Conservation (phyloP, 2,888 invertebrate genomes). For the Myathropa florea region DNA sequence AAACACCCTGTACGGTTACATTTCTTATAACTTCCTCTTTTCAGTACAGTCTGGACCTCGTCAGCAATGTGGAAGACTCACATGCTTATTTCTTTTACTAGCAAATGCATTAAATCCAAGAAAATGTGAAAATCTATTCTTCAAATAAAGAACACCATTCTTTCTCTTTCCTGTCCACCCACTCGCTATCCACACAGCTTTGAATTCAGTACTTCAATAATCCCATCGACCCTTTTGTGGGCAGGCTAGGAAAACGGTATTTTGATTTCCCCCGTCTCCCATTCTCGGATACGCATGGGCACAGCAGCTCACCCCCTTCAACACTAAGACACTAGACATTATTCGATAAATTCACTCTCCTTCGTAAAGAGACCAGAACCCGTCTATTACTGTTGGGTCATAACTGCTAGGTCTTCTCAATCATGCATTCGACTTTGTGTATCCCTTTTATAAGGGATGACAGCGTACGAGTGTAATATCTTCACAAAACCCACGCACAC, state of each 20-base stretch:
- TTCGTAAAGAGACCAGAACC: background rate
- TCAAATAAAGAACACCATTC: no score
- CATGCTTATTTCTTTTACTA: no score
- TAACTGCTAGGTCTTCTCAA: background rate
- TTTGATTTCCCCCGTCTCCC: background rate
- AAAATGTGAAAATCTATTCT: no score
- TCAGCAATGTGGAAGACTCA: no score
- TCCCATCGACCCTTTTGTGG: background rate
- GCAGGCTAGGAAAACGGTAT: background rate
- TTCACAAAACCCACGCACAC: background rate
- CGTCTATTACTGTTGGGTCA: background rate
- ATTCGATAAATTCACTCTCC: background rate
- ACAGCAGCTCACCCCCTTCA: background rate
- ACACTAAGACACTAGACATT: background rate
- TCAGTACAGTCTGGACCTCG: no score
- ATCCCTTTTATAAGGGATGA: background rate
- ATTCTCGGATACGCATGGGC: background rate
- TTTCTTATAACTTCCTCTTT: no score
- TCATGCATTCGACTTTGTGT: background rate
- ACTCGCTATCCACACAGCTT: background rate
- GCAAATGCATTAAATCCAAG: no score
- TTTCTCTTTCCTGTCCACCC: background rate
- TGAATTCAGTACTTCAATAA: background rate
- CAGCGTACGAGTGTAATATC: background rate
- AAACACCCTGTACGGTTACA: no score